Base-by-base conservation (phyloP, 2,888 invertebrate species). In the Thecocarcelia acutangulata region DNA sequence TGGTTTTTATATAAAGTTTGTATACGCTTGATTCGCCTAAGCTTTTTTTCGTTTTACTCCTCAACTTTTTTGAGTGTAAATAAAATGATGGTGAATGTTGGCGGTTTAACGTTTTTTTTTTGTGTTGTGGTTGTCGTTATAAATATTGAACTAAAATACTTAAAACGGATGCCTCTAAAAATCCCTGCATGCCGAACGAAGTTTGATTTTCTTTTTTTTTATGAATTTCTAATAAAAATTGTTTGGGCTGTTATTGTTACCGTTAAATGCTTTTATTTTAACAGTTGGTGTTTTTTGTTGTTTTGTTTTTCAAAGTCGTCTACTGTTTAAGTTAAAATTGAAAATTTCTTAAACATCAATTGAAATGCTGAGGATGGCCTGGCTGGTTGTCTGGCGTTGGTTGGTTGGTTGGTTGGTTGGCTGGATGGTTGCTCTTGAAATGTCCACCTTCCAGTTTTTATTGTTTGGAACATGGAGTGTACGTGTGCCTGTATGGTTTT, bases 381-480 rank as follows among this genome's bases (percentile, higher is more conserved):
- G 40, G 17, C 33, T 70, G 21, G 28, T 37, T n/a, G 44, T 15
- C 17, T 63, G 15, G 73, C 46, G 69, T 70, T 64, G 72, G 56
- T 44, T 80, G 50, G 74, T n/a, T n/a, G n/a, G 69, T 70, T 64
- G 72, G 56, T 44, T 80, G 50, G 74, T n/a, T n/a, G n/a, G 69
- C 59, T 64, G 72, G 56, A 33, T 80, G 50, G 74, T 17, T 79
- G 78, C 78, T 82, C 78, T 82, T 66, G 70, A 82, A 82, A 82
- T 82, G 78, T 82, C 78, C 82, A 78, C 82, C 82, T 82, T 82
- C 82, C 54, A 78, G 63, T 68, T 59, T 70, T 46, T 33, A 59
- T 56, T 40, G 24, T 58, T 52, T 44, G 52, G 64, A 59, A 42
- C 66, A 68, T 42, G 66, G 68, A 56, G 61, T 33, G 33, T 66